Evolutionary conservation across 2,888 invertebrate genomes (phyloP).

Genomic region (Pachymerium ferrugineum): DNA sequence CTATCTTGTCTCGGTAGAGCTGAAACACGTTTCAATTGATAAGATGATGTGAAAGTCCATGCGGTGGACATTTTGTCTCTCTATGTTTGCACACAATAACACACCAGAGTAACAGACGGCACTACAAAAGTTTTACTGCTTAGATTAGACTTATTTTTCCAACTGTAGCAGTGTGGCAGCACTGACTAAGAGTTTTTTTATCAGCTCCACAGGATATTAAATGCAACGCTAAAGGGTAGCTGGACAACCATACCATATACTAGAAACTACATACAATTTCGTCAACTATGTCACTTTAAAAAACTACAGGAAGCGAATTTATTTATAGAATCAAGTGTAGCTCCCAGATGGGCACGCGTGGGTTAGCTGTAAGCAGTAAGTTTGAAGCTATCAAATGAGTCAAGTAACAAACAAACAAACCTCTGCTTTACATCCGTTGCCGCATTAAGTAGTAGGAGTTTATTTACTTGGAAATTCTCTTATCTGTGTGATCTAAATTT

Average conservation of each 20-base stretch:
- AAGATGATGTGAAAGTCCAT: background rate
- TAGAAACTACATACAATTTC: too few species aligned
- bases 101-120: too few species aligned
- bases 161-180: background rate
- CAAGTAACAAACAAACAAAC: background rate
- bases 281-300: background rate
- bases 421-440: background rate
- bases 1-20: background rate
- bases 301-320: background rate
- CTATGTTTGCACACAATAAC: too few species aligned
- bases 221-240: background rate
- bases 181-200: background rate
- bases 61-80: too few species aligned
- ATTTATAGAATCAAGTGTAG: background rate
- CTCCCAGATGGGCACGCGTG: background rate
- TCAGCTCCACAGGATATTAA: background rate
- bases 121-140: too few species aligned
- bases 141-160: background rate
- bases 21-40: background rate
- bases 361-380: background rate
- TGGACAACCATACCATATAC: background rate
- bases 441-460: too few species aligned
- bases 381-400: background rate
- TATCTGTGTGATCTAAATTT: too few species aligned
- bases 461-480: too few species aligned